Evolutionary conservation across 2,113 vertebrate species (phyloP), one percentile per base, ranked within the genome.

Genomic region (Atrichornis clamosus): DNA sequence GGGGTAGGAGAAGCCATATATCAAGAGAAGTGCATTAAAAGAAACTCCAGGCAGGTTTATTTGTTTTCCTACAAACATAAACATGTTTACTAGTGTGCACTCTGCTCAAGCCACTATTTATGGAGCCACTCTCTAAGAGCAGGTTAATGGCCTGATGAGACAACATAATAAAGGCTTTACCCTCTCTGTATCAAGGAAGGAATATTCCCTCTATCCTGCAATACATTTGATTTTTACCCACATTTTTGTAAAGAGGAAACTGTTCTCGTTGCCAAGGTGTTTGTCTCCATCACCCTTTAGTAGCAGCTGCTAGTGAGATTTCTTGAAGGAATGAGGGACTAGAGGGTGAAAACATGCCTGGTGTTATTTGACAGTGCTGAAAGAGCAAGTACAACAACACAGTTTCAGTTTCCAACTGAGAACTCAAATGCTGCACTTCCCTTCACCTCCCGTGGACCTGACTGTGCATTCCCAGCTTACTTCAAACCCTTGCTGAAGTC

Each of bases 21-120:
- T 86, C 87, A 93, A 70, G 55, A 52, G 33, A 6, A 69, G 35
- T n/a, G 35, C 75, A 83, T 90, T 78, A 72, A 86, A 85, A 86
- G 59, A 68, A 90, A 84, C 35, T 70, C 84, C 52, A 88, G 72
- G 68, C 44, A 84, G 67, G 73, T 75, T 95, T 89, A 84, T 82
- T 93, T 95, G 70, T 91, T 84, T 81, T 87, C 75, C 75, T 80
- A 81, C 64, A 96, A 97, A 84, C 47, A 91, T 49, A 83, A 91
- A 90, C 55, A 88, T 37, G 37, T 86, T 93, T 84, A 86, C 59
- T 70, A 49, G 68, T 37, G 81, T 94, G 56, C 47, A 59, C 52
- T 95, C 82, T 90, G 59, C 79, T 90, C 47, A 77, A 90, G 83
- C 56, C 72, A 44, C 44, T 93, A 70, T 77, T 94, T 94, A 91